Conservation (phyloP, 2,888 invertebrate species). For the Carpatolechia fugitivella region DNA sequence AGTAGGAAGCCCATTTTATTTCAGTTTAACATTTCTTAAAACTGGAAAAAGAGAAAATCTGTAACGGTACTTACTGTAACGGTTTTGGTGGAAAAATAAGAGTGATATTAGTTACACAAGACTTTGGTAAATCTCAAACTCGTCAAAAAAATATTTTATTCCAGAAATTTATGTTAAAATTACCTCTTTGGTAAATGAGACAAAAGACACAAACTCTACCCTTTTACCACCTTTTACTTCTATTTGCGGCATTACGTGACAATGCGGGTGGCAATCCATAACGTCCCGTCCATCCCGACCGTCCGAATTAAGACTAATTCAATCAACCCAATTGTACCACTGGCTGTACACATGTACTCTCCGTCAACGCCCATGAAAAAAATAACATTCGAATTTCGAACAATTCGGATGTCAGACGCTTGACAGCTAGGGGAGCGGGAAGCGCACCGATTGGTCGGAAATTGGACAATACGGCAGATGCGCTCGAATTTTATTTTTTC, state of each 20-base stretch:
- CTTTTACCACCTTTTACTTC: slow-evolving; percentile 27
- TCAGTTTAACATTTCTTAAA: no score
- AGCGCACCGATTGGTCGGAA: slow-evolving; percentile 62
- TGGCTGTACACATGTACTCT: slow-evolving; percentile 49
- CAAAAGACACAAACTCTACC: slow-evolving; percentile 36
- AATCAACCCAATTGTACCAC: slow-evolving; percentile 73
- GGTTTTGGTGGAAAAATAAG: no score
- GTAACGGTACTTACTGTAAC: no score
- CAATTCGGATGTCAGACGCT: slow-evolving; percentile 60
- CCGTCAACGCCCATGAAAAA: slow-evolving; percentile 69
- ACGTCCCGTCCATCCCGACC: slow-evolving; percentile 36
- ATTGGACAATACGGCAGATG: slow-evolving; percentile 77
- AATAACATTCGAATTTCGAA: slow-evolving; percentile 63
- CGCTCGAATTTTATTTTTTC: slow-evolving; percentile 50
- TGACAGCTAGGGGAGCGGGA: slow-evolving; percentile 77
- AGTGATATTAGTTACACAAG: no score
- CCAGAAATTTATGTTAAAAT: no score
- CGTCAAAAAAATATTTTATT: no score
- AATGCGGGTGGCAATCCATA: slow-evolving; percentile 73
- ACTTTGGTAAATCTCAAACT: no score
- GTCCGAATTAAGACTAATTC: slow-evolving; percentile 70
- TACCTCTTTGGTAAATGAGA: neutral
- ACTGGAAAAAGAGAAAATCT: no score
- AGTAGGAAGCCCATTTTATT: no score
- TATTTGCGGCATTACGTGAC: neutral